phyloP scores from a whole-genome alignment of 2,113 vertebrate genomes.

The Todiramphus chloris region DNA sequence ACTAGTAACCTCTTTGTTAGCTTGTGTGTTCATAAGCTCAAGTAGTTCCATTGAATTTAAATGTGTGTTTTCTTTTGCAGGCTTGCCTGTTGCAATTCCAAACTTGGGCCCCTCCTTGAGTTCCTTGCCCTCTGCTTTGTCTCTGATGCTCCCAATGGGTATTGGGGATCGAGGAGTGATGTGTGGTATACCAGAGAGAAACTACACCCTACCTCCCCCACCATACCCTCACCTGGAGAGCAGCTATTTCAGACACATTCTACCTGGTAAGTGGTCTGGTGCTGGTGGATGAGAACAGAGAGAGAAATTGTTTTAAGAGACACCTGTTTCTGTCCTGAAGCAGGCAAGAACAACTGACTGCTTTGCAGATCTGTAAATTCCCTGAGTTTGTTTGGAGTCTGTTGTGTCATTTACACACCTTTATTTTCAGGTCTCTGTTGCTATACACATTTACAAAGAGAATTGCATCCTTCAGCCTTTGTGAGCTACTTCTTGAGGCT shows the following conservation, averaged over 20 bases:
- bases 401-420: background rate
- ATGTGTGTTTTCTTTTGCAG: constrained; percentile 68
- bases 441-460: background rate
- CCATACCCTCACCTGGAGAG: constrained; percentile 97
- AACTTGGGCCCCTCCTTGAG: constrained; percentile 93
- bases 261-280: constrained; percentile 83
- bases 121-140: constrained; percentile 94
- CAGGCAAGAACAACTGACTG: background rate
- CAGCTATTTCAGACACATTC: constrained; percentile 97
- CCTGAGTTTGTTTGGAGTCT: background rate
- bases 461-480: background rate
- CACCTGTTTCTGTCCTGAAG: background rate
- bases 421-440: background rate
- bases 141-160: constrained; percentile 98
- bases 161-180: constrained; percentile 96
- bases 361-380: background rate
- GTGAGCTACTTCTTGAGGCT: background rate
- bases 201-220: constrained; percentile 94
- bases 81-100: constrained; percentile 96
- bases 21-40: background rate
- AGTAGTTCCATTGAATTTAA: background rate
- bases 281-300: background rate
- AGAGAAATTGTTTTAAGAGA: background rate
- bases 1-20: background rate
- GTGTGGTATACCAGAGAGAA: constrained; percentile 96